Base-by-base conservation (phyloP, 2,797 vertebrate genomes). In the Lithobates pipiens region DNA sequence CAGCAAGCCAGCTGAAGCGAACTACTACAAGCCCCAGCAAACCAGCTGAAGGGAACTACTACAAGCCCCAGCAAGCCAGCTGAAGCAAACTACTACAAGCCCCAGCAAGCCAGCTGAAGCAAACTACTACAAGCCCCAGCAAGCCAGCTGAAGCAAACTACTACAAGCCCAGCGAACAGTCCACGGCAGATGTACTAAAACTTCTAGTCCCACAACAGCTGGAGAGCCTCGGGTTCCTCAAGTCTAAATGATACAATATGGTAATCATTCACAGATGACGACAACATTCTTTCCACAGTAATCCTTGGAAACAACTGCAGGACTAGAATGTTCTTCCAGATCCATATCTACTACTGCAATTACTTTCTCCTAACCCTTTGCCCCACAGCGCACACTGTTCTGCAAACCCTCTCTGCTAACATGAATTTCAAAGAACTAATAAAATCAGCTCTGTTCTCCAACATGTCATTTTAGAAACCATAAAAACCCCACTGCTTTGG, bases 401-500 rank as follows among this genome's bases (percentile, higher is more conserved):
- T 67, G 25, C n/a, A 29, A 67, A 27, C 65, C 25, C 27, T 67
- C 61, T 25, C 65, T 29, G n/a, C 50, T 72, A 72, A 71, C 68
- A n/a, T 18, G 27, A 29, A 27, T 65, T 63, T 73, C 32, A n/a
- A 72, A 70, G 54, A 63, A 73, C 25, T 23, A 27, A 46, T 74
- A 50, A 63, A 82, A 44, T 27, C 11, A 32, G 69, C 57, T 27
- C 25, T 10, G 70, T 27, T 61, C 44, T 36, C 72, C 72, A 67
- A 83, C 73, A 67, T 83, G 61, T 76, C 57, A 76, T 75, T 83
- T 46, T 68, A 67, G 27, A 83, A 74, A 75, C 57, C 39, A 32
- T 15, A 68, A 67, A 75, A 74, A n/a, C 46, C 69, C 70, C 71
- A 67, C 32, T 6, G 29, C 78, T 34, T 80, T 80, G 78, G 78